Base-by-base conservation (phyloP, 2,888 invertebrate species). In the Eulithis testata region DNA sequence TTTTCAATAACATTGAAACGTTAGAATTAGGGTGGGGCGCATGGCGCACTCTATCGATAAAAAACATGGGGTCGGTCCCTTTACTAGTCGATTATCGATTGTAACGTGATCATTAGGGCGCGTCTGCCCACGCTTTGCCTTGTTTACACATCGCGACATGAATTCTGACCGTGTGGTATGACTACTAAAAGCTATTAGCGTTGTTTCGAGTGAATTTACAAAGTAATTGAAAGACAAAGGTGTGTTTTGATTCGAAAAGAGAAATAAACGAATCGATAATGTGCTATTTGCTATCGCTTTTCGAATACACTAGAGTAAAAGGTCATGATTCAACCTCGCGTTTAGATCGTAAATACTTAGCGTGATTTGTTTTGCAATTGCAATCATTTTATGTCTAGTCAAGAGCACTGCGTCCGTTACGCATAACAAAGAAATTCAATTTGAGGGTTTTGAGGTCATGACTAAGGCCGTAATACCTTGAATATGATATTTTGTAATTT, bases 31-130 rank as follows among this genome's bases (percentile, higher is more conserved):
- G 71, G 71, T 61, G 63, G 73, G 71, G 71, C 66, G 61, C 53
- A 52, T 59, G 71, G 71, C 66, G 61, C 53, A 52, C 61, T 64
- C 53, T 68, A 70, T 73, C 72, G 72, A 73, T 70, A 64, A 70
- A 21, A 66, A 66, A 60, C 72, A 59, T 71, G 67, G 73, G 74
- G 71, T 70, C 68, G 66, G 68, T 75, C 74, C 74, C 73, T 73
- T 72, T 50, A 64, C 71, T 69, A 72, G 65, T 64, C 57, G 69
- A 72, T 66, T 78, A 79, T 81, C 76, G 81, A 80, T 81, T 80
- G 80, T 75, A 81, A 81, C 75, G 66, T 71, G 78, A 81, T 80
- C 79, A 77, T 76, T 76, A 76, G 76, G 78, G 76, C 67, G 72
- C 72, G 74, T 72, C 77, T 70, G 68, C 69, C 68, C 62, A 64